Conservation (phyloP, 2,888 invertebrate genomes). For the Rhingia rostrata region DNA sequence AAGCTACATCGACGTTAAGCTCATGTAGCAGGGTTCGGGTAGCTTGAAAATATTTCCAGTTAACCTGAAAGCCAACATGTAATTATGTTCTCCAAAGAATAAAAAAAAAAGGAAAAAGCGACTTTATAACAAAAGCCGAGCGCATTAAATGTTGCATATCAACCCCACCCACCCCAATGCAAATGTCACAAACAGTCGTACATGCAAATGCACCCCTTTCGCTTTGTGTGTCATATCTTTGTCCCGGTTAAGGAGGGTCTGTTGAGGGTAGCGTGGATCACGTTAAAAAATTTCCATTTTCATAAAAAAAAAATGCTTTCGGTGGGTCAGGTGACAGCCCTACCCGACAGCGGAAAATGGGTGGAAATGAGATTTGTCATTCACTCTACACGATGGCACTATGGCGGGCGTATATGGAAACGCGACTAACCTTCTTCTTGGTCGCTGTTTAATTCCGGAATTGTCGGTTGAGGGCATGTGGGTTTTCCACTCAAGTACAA, state of each 20-base stretch:
- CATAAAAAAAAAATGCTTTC: slow-evolving; percentile 35
- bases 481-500: slow-evolving; percentile 31
- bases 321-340: not conserved
- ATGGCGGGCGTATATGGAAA: slow-evolving; percentile 28
- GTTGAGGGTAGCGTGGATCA: slow-evolving; percentile 6
- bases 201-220: slow-evolving; percentile 25
- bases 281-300: slow-evolving; percentile 53
- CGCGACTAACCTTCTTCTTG: slow-evolving; percentile 48
- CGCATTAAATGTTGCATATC: slow-evolving; percentile 39
- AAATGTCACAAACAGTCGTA: not conserved
- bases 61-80: slow-evolving; percentile 37
- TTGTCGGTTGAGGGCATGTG: not conserved
- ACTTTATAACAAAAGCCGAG: slow-evolving; percentile 6
- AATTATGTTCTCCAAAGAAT: slow-evolving; percentile 45
- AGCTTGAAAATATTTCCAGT: slow-evolving; percentile 25
- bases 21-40: slow-evolving; percentile 12
- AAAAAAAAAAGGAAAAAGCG: slow-evolving; percentile 14
- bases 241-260: not conserved
- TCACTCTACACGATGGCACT: slow-evolving; percentile 27
- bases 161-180: not conserved
- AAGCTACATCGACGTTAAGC: not conserved
- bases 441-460: slow-evolving; percentile 5
- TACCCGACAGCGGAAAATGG: slow-evolving; percentile 38
- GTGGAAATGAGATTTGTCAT: slow-evolving; percentile 70
- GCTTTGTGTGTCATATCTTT: slow-evolving; percentile 53